These are phyloP conservation scores for Pristionchus entomophagus DNA, from an alignment of 2,888 invertebrate species.

Conservation along the genomic window DNA sequence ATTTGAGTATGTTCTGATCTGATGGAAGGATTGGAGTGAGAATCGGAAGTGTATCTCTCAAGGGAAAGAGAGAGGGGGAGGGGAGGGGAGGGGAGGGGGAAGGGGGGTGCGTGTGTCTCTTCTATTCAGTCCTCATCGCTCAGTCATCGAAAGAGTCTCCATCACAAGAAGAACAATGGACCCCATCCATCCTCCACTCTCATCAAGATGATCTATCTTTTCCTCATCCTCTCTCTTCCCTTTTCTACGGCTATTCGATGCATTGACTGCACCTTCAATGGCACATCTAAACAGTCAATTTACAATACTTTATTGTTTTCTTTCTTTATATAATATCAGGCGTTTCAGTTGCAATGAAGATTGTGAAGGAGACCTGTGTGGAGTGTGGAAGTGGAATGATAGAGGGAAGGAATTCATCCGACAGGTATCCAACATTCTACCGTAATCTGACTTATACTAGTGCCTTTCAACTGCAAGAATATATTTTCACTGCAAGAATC, in stretches of 20 bases:
- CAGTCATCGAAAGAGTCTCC: slow-evolving; percentile 42
- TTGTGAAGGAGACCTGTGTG: slow-evolving; percentile 33
- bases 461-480: no score
- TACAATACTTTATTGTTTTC: background rate
- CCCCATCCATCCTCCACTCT: background rate
- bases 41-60: slow-evolving; percentile 41
- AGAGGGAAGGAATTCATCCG: background rate
- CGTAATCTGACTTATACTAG: background rate
- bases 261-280: slow-evolving; percentile 3
- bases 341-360: slow-evolving; percentile 14
- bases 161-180: slow-evolving; percentile 7
- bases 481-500: slow-evolving; percentile 9
- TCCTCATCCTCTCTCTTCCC: background rate
- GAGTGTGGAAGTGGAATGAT: slow-evolving; percentile 41
- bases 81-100: no score
- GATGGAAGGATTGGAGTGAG: slow-evolving; percentile 11
- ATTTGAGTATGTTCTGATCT: slow-evolving; percentile 18
- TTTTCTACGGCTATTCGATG: background rate
- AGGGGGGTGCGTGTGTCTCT: slow-evolving; percentile 12
- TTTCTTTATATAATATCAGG: background rate
- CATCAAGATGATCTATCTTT: background rate
- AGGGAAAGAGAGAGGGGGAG: background rate
- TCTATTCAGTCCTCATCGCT: slow-evolving; percentile 38
- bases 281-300: background rate
- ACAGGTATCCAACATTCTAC: background rate